phyloP scores from a whole-genome alignment of 2,113 vertebrate species.

The Amia ocellicauda region DNA sequence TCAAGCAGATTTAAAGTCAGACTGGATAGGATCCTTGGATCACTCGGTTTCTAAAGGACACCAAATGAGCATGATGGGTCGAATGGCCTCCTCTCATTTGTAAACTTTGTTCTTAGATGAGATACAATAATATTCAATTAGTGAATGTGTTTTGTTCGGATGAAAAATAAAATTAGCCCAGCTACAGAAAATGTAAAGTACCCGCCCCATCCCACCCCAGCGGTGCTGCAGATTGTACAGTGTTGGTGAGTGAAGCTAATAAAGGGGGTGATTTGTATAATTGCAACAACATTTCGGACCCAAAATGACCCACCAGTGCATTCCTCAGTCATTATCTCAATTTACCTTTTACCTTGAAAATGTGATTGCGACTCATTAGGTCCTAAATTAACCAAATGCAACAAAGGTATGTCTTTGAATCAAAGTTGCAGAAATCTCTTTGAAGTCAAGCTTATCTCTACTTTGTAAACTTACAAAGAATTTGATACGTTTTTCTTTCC shows the following conservation, averaged over 20 bases:
- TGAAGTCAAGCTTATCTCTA: conserved; percentile 5
- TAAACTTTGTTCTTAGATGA: too few relatives aligned
- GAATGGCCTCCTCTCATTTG: too few relatives aligned
- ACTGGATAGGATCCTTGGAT: too few relatives aligned
- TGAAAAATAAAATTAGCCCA: neutral
- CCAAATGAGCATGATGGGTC: too few relatives aligned
- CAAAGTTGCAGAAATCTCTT: neutral
- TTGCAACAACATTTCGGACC: conserved; percentile 7
- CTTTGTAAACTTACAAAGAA: neutral
- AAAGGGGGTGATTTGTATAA: neutral
- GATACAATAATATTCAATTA: too few relatives aligned
- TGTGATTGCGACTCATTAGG: conserved; percentile 2
- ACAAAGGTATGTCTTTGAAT: neutral
- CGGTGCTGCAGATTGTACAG: neutral
- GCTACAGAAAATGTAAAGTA: too few relatives aligned
- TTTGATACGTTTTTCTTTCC: conserved; percentile 10
- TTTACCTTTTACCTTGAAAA: conserved; percentile 1
- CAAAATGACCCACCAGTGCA: neutral
- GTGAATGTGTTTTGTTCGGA: neutral
- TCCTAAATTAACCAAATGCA: neutral
- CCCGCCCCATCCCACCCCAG: neutral
- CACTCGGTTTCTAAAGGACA: too few relatives aligned
- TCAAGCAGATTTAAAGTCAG: too few relatives aligned
- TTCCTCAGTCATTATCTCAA: conserved; percentile 11
- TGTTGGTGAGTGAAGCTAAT: neutral